These are phyloP conservation scores for Tetrao urogallus DNA, from an alignment of 2,113 vertebrate genomes.

Conservation along the genomic window DNA sequence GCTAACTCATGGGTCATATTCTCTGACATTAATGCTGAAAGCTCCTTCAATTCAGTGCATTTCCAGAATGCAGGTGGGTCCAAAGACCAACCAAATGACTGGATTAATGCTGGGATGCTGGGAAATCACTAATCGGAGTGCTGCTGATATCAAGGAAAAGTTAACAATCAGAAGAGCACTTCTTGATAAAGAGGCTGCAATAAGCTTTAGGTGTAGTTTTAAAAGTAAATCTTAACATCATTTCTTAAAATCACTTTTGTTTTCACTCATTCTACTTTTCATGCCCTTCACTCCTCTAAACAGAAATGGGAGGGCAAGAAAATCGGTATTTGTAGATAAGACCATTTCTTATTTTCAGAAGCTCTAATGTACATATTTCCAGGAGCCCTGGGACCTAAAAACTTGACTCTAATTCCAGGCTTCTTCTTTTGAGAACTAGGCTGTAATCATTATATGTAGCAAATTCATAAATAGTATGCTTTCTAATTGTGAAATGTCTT, in stretches of 20 bases:
- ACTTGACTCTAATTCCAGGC: neutral
- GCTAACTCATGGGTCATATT: conserved; percentile 3
- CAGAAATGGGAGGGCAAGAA: neutral
- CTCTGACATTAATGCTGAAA: neutral
- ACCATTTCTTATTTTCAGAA: neutral
- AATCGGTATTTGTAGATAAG: neutral
- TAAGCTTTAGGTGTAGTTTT: neutral
- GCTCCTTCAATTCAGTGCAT: neutral
- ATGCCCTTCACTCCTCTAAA: neutral
- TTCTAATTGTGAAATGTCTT: conserved; percentile 13
- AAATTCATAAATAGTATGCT: neutral
- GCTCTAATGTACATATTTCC: neutral
- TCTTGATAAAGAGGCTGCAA: neutral
- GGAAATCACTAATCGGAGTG: neutral
- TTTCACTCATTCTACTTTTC: neutral
- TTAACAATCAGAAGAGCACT: neutral
- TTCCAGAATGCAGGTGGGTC: neutral
- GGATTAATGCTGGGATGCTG: neutral
- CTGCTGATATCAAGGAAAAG: neutral
- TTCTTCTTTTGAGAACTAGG: neutral
- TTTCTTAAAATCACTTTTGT: neutral
- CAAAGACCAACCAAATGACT: neutral
- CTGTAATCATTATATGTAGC: neutral
- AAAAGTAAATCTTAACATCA: neutral
- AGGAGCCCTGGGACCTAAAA: neutral